These are phyloP conservation scores for Bucorvus abyssinicus DNA, from an alignment of 2,797 vertebrate species.

Conservation along the genomic window DNA sequence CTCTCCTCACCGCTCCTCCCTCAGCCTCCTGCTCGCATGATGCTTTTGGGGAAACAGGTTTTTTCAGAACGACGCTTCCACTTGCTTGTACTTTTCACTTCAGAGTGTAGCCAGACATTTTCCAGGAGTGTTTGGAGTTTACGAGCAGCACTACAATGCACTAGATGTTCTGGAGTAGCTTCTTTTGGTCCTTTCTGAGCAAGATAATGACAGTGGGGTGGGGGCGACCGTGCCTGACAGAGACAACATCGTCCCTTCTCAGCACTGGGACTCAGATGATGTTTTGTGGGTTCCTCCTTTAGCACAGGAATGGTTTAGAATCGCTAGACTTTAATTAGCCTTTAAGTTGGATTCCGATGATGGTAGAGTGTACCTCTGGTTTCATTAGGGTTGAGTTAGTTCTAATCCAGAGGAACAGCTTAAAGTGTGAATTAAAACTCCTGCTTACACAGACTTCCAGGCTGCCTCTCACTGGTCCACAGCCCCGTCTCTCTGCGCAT, in stretches of 20 bases:
- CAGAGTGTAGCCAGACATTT: fast-evolving
- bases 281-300: not conserved
- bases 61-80: not conserved
- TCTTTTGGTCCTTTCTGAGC: not conserved
- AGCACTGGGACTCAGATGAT: not conserved
- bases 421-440: not conserved
- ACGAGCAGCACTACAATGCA: not conserved
- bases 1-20: not conserved
- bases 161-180: not conserved
- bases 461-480: fast-evolving
- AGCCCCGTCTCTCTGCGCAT: not conserved
- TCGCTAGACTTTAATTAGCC: not conserved
- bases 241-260: not conserved
- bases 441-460: not conserved
- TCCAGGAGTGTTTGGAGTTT: not conserved
- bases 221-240: not conserved
- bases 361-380: fast-evolving
- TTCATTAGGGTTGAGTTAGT: not conserved
- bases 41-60: not conserved
- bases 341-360: not conserved
- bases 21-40: not conserved
- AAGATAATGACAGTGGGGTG: not conserved
- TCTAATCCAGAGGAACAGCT: not conserved
- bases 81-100: not conserved
- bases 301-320: not conserved